A percentile compares a stretch with the other conserved stretches of the same genome.
phyloP scores from a whole-genome alignment of 1,140 invertebrate species.

The Magallana ariakensis region DNA sequence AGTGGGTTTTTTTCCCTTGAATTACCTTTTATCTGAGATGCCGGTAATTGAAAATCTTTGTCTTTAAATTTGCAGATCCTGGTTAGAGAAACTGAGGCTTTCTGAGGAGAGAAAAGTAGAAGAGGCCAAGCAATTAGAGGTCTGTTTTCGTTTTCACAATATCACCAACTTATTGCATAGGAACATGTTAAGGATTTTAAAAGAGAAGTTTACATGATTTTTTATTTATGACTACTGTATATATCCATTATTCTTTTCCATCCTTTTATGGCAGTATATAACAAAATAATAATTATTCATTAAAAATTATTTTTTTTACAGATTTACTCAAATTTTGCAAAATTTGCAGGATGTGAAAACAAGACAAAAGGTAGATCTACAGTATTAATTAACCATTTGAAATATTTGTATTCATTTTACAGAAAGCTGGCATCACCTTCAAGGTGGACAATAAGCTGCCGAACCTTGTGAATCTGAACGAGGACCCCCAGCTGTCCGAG shows the following conservation, averaged over 20 bases:
- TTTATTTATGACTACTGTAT: no score
- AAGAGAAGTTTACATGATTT: background rate
- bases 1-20: no score
- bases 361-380: no score
- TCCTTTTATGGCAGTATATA: no score
- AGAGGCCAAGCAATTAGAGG: conserved; percentile 77
- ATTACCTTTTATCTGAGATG: no score
- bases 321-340: no score
- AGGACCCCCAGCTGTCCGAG: conserved; percentile 87
- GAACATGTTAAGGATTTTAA: background rate
- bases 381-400: background rate
- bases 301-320: no score
- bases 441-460: conserved; percentile 78
- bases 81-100: conserved; percentile 75
- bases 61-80: conserved; percentile 66
- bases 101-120: conserved; percentile 77
- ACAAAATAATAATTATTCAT: no score
- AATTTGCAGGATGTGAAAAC: no score
- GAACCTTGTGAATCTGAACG: conserved; percentile 85
- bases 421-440: conserved; percentile 77
- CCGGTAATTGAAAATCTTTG: no score
- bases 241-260: no score
- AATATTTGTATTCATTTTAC: conserved; percentile 23
- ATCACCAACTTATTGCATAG: background rate
- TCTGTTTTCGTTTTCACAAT: conserved; percentile 48